These are phyloP conservation scores for Montipora efflorescens DNA, from an alignment of 64 coral and sea anemone genomes.

Conservation along the genomic window DNA sequence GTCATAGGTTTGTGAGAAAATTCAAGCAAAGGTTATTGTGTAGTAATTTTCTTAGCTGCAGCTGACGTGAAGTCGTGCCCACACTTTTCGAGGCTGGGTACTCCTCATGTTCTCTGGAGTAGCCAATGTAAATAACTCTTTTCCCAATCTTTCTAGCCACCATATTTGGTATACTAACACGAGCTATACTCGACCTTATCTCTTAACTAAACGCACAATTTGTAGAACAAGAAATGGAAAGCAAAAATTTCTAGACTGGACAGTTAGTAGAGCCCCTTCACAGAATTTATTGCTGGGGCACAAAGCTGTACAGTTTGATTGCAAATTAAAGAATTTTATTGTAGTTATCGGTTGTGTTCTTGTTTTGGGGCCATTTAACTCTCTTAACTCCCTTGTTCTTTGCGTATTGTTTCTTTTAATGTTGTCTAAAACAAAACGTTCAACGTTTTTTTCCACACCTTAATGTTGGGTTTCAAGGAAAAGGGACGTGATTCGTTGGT, in stretches of 20 bases:
- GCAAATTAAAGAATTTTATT: slow-evolving; percentile 27
- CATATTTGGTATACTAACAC: slow-evolving; percentile 4
- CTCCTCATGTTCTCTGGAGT: too few relatives aligned
- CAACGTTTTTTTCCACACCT: too few relatives aligned
- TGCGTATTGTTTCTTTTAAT: too few relatives aligned
- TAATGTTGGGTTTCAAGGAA: too few relatives aligned
- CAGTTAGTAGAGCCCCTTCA: neutral
- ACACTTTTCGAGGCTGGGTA: too few relatives aligned
- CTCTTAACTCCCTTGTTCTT: too few relatives aligned
- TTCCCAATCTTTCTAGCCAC: neutral
- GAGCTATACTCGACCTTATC: neutral
- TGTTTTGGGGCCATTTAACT: too few relatives aligned
- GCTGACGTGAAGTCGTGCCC: neutral
- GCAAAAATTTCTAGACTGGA: neutral
- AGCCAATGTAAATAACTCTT: neutral
- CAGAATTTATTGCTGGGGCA: neutral
- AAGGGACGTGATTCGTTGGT: too few relatives aligned
- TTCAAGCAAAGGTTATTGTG: neutral
- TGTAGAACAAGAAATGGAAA: neutral
- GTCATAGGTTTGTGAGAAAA: neutral
- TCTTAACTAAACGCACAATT: neutral
- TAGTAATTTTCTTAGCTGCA: neutral
- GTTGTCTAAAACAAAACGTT: too few relatives aligned
- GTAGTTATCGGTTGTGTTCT: neutral
- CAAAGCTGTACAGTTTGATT: neutral